Conservation (phyloP, 1,140 invertebrate species). For the Leptinotarsa lineolata region DNA sequence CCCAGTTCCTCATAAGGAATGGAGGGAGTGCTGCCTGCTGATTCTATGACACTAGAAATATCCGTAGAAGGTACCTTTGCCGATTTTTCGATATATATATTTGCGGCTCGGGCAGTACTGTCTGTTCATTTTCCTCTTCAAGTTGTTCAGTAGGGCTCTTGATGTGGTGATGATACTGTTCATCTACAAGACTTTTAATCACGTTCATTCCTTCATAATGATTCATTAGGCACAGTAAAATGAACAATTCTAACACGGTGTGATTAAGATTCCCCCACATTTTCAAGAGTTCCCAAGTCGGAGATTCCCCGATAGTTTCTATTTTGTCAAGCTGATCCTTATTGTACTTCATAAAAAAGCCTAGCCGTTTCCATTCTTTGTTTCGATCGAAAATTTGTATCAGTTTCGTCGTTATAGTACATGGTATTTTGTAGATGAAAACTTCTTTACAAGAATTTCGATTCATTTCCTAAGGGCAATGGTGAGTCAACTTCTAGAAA, state of each 20-base stretch:
- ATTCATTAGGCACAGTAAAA: slow-evolving; percentile 67
- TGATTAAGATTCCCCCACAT: slow-evolving; percentile 82
- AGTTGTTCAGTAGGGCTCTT: slow-evolving; percentile 55
- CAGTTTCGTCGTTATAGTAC: slow-evolving; percentile 66
- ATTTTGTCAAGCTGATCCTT: slow-evolving; percentile 61
- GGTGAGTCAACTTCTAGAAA: too few species aligned
- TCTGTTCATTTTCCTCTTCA: slow-evolving; percentile 42
- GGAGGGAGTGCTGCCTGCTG: slow-evolving; percentile 64
- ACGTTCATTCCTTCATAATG: slow-evolving; percentile 73
- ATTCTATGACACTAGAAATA: slow-evolving; percentile 47
- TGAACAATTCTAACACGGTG: slow-evolving; percentile 75
- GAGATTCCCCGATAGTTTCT: slow-evolving; percentile 62
- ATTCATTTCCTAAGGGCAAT: too few species aligned
- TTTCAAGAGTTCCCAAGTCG: slow-evolving; percentile 74
- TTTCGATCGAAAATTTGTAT: slow-evolving; percentile 78
- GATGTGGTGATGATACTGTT: slow-evolving; percentile 64
- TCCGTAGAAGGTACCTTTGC: slow-evolving; percentile 33
- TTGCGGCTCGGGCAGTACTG: slow-evolving; percentile 1
- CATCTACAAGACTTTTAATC: slow-evolving; percentile 66
- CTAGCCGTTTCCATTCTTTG: slow-evolving; percentile 77
- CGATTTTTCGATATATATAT: slow-evolving; percentile 16
- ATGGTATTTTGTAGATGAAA: slow-evolving; percentile 73
- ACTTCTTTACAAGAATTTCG: not conserved
- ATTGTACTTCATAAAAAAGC: slow-evolving; percentile 60
- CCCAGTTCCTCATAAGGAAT: slow-evolving; percentile 80